Percentiles rank a stretch among this genome's conserved stretches.
Evolutionary conservation across 2,888 invertebrate species (phyloP).

Genomic region (Melikaiella ostensackeni): DNA sequence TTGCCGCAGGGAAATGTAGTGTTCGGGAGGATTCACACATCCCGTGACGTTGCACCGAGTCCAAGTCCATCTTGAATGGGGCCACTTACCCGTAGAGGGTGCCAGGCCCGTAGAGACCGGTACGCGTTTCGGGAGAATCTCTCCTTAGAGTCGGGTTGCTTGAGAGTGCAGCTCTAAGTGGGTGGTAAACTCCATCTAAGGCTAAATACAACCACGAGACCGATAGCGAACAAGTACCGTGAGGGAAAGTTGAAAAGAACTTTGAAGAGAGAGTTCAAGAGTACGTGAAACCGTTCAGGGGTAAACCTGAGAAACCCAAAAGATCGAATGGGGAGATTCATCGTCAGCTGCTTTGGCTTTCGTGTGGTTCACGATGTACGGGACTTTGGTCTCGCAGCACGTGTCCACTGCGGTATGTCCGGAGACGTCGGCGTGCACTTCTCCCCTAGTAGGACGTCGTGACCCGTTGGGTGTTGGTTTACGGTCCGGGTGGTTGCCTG

Average conservation of each 20-base stretch:
- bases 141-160: slow-evolving; percentile 79
- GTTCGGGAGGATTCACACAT: no score
- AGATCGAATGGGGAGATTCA: slow-evolving; percentile 81
- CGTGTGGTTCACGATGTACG: no score
- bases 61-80: no score
- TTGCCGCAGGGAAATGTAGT: no score
- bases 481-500: slow-evolving; percentile 72
- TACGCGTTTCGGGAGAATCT: slow-evolving; percentile 76
- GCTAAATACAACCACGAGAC: slow-evolving; percentile 81
- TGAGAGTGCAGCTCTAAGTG: slow-evolving; percentile 81
- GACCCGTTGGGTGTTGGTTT: slow-evolving; percentile 79
- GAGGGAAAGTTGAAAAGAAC: slow-evolving; percentile 75
- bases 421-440: no score
- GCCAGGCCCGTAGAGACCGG: slow-evolving; percentile 64
- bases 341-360: slow-evolving; percentile 59
- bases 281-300: slow-evolving; percentile 73
- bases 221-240: slow-evolving; percentile 83
- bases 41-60: no score
- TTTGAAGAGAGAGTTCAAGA: no score
- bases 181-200: slow-evolving; percentile 80
- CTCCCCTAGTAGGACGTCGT: slow-evolving; percentile 78
- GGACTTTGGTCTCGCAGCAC: no score
- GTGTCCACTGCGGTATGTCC: no score
- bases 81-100: slow-evolving; percentile 78
- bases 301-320: slow-evolving; percentile 82